A percentile compares a stretch with the other conserved stretches of the same genome.
phyloP scores from a whole-genome alignment of 2,797 vertebrate species.

The Gadopsis marmoratus region DNA sequence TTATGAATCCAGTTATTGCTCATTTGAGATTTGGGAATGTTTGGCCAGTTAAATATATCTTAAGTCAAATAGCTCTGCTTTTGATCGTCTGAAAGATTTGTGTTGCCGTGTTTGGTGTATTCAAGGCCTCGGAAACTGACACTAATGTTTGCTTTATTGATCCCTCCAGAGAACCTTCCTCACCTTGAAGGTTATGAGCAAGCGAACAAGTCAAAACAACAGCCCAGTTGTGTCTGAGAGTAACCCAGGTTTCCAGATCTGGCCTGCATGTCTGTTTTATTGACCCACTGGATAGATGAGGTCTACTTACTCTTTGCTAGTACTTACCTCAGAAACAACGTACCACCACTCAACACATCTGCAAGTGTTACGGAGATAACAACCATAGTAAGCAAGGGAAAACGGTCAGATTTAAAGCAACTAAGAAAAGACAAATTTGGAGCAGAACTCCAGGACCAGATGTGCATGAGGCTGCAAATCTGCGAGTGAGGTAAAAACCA shows the following conservation, averaged over 20 bases:
- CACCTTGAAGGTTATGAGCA: slow-evolving; percentile 65
- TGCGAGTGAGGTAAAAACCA: slow-evolving; percentile 29
- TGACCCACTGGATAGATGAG: slow-evolving; percentile 35
- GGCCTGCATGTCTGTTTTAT: slow-evolving; percentile 40
- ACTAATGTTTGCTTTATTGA: slow-evolving; percentile 53
- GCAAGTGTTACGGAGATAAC: slow-evolving; percentile 42
- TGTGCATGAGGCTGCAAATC: slow-evolving; percentile 41
- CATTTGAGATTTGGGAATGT: background rate
- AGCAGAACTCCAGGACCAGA: slow-evolving; percentile 43
- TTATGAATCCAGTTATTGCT: background rate
- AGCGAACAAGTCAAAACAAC: slow-evolving; percentile 63
- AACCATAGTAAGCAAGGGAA: slow-evolving; percentile 17
- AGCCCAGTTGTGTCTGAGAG: slow-evolving; percentile 20
- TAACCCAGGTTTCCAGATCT: slow-evolving; percentile 59
- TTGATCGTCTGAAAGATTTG: slow-evolving; percentile 1
- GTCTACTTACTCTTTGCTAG: slow-evolving; percentile 6
- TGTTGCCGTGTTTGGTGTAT: slow-evolving; percentile 1
- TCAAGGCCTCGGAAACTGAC: slow-evolving; percentile 46
- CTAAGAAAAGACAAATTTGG: slow-evolving; percentile 44
- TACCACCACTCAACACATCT: slow-evolving; percentile 41
- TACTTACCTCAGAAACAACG: slow-evolving; percentile 19
- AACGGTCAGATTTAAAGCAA: slow-evolving; percentile 34
- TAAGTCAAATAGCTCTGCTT: background rate
- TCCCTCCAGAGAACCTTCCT: slow-evolving; percentile 55
- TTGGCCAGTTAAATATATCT: slow-evolving; percentile 6